These are phyloP conservation scores for Microctenopoma stevenorrisi DNA, from an alignment of 2,797 vertebrate genomes.

Conservation along the genomic window DNA sequence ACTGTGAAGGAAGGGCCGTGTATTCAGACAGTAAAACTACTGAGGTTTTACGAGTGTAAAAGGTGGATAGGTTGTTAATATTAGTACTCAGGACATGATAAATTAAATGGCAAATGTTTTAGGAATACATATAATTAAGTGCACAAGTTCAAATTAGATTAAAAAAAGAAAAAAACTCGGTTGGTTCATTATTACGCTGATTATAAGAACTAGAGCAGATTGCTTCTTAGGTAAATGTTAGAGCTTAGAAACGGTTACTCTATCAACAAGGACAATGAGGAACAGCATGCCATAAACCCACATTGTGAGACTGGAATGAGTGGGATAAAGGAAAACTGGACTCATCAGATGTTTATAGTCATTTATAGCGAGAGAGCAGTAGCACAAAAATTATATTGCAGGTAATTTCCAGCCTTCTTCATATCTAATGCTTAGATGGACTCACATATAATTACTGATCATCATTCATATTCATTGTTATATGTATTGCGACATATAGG, in stretches of 20 bases:
- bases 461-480: slow-evolving; percentile 21
- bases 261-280: slow-evolving; percentile 44
- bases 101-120: slow-evolving; percentile 29
- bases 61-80: slow-evolving; percentile 36
- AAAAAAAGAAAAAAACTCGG: slow-evolving; percentile 41
- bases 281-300: slow-evolving; percentile 57
- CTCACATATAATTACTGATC: slow-evolving; percentile 17
- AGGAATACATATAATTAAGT: slow-evolving; percentile 30
- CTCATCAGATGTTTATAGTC: slow-evolving; percentile 23
- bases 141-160: slow-evolving; percentile 45
- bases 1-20: slow-evolving; percentile 84
- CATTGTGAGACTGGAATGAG: slow-evolving; percentile 27
- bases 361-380: slow-evolving; percentile 28
- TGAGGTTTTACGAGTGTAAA: slow-evolving; percentile 46
- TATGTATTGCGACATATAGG: slow-evolving; percentile 19
- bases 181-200: slow-evolving; percentile 60
- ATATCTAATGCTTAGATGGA: slow-evolving; percentile 12
- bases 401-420: slow-evolving; percentile 29
- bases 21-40: slow-evolving; percentile 44
- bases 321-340: slow-evolving; percentile 25
- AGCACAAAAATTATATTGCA: slow-evolving; percentile 30
- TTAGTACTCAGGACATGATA: slow-evolving; percentile 73
- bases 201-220: slow-evolving; percentile 58
- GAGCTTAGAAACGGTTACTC: slow-evolving; percentile 43
- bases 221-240: slow-evolving; percentile 64